These are phyloP conservation scores for Acanthopleura granulata DNA, from an alignment of 2,888 invertebrate genomes.

Conservation along the genomic window DNA sequence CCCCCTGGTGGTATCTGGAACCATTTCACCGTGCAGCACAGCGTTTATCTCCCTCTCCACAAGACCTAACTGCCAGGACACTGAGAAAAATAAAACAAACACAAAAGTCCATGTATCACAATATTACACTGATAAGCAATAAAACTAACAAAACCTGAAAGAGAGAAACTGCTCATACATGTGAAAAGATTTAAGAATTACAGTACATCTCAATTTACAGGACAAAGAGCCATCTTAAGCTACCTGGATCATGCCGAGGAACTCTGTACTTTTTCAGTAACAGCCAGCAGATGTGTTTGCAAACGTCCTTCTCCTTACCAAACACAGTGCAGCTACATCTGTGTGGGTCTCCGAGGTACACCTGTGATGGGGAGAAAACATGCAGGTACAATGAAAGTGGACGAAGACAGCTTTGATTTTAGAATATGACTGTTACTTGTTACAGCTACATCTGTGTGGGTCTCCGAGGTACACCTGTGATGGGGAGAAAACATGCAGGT, in stretches of 20 bases:
- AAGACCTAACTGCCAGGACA: slow-evolving; percentile 69
- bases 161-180: too few species aligned
- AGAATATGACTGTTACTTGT: too few species aligned
- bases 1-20: slow-evolving; percentile 20
- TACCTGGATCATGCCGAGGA: slow-evolving; percentile 64
- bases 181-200: too few species aligned
- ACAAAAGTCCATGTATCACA: neutral
- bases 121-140: too few species aligned
- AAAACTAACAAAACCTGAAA: too few species aligned
- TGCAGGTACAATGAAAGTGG: too few species aligned
- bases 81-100: slow-evolving; percentile 39
- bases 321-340: slow-evolving; percentile 67
- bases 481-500: neutral
- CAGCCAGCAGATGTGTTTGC: slow-evolving; percentile 70
- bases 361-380: slow-evolving; percentile 41
- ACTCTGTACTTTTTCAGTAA: slow-evolving; percentile 67
- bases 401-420: too few species aligned
- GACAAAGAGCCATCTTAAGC: too few species aligned
- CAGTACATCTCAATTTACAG: too few species aligned
- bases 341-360: slow-evolving; percentile 68
- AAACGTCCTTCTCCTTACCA: slow-evolving; percentile 66
- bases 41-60: slow-evolving; percentile 68
- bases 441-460: slow-evolving; percentile 68
- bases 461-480: slow-evolving; percentile 68
- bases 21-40: slow-evolving; percentile 55